A percentile compares a stretch with the other conserved stretches of the same genome.
phyloP scores from a whole-genome alignment of 1,140 invertebrate species.

The Coptotermes formosanus region DNA sequence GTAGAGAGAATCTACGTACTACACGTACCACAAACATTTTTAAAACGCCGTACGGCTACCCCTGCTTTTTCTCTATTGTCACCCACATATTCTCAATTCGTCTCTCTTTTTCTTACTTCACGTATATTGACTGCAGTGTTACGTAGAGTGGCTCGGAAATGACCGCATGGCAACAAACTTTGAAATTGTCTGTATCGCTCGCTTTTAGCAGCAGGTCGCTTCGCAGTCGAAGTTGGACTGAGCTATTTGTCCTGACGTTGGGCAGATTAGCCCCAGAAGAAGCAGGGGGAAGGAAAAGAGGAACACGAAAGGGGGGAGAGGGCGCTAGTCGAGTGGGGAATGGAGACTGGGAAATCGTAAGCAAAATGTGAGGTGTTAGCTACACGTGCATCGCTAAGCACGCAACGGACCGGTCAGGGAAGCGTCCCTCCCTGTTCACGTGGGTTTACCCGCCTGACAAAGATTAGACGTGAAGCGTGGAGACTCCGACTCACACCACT shows the following conservation, averaged over 20 bases:
- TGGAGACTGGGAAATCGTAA: neutral
- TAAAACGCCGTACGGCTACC: too few species aligned
- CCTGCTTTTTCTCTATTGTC: too few species aligned
- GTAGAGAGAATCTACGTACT: neutral
- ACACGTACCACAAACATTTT: neutral
- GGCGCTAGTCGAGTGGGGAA: too few species aligned
- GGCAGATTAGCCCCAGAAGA: neutral
- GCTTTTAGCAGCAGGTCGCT: neutral
- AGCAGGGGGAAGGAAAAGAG: neutral
- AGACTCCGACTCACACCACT: too few species aligned
- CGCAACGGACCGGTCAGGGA: neutral
- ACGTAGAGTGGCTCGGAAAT: too few species aligned
- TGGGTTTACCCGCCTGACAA: too few species aligned
- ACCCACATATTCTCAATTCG: too few species aligned
- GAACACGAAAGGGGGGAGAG: neutral
- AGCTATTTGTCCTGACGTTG: neutral
- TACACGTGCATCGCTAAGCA: neutral
- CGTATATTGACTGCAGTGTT: too few species aligned
- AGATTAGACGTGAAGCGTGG: too few species aligned
- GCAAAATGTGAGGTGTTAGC: neutral
- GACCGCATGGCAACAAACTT: too few species aligned
- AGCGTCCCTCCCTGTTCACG: too few species aligned
- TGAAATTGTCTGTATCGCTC: neutral
- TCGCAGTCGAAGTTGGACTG: neutral
- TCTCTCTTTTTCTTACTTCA: too few species aligned